These are phyloP conservation scores for Beris morrisii DNA, from an alignment of 2,888 invertebrate genomes.

Conservation along the genomic window DNA sequence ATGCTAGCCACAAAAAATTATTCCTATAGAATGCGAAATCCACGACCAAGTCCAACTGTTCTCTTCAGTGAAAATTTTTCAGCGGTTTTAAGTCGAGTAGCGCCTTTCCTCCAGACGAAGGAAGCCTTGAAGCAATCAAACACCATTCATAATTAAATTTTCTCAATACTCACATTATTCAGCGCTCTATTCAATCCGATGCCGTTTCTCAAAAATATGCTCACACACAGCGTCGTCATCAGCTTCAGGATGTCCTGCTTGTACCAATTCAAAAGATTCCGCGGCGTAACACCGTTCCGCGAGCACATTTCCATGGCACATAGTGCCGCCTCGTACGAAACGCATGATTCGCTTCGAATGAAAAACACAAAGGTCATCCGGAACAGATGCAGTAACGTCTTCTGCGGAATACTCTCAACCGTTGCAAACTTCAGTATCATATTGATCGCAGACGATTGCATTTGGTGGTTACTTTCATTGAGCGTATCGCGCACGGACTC, in stretches of 20 bases:
- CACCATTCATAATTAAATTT: background rate
- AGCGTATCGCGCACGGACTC: slow-evolving; percentile 34
- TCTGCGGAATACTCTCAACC: slow-evolving; percentile 44
- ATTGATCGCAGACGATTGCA: slow-evolving; percentile 39
- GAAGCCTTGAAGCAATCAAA: background rate
- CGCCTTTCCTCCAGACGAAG: background rate
- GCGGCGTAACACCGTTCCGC: slow-evolving; percentile 47
- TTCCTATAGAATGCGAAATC: too few relatives aligned
- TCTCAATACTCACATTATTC: slow-evolving; percentile 44
- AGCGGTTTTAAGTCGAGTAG: too few relatives aligned
- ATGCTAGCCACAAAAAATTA: too few relatives aligned
- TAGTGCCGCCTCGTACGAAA: slow-evolving; percentile 51
- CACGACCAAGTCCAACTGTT: background rate
- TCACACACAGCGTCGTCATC: slow-evolving; percentile 47
- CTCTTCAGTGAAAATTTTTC: background rate
- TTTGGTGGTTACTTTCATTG: slow-evolving; percentile 29
- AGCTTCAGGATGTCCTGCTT: slow-evolving; percentile 50
- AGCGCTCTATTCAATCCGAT: slow-evolving; percentile 48
- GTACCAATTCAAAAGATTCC: slow-evolving; percentile 54
- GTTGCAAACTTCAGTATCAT: slow-evolving; percentile 40
- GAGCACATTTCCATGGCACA: slow-evolving; percentile 51
- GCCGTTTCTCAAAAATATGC: slow-evolving; percentile 48
- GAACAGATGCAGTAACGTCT: slow-evolving; percentile 48
- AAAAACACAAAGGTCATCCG: slow-evolving; percentile 52
- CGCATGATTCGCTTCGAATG: slow-evolving; percentile 48